Conservation (phyloP, 2,113 vertebrate genomes). For the Vimba vimba region DNA sequence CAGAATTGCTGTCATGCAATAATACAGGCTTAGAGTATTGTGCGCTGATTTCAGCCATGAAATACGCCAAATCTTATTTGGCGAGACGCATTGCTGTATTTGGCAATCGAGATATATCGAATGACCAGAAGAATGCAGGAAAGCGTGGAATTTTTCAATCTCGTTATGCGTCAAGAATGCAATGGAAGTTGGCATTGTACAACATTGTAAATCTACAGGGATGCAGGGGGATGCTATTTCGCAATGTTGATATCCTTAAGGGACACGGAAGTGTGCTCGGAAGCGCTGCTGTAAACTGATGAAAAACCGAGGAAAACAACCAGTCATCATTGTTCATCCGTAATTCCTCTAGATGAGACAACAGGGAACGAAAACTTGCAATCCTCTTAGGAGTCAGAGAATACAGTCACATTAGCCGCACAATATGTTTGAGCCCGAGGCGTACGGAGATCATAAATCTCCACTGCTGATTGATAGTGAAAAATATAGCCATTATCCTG, state of each 20-base stretch:
- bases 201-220: neutral
- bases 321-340: slow-evolving; percentile 31
- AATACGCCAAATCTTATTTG: too few species aligned
- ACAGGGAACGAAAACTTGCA: slow-evolving; percentile 30
- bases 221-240: neutral
- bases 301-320: slow-evolving; percentile 1
- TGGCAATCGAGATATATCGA: neutral
- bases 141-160: slow-evolving; percentile 14
- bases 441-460: slow-evolving; percentile 34
- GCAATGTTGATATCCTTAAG: slow-evolving; percentile 7
- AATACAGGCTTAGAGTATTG: slow-evolving; percentile 1
- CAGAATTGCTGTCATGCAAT: neutral
- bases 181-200: slow-evolving; percentile 8
- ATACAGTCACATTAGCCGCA: slow-evolving; percentile 29
- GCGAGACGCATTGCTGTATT: neutral
- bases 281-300: neutral
- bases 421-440: slow-evolving; percentile 40
- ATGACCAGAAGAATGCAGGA: neutral
- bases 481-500: slow-evolving; percentile 50
- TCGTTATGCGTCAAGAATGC: neutral
- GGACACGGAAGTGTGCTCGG: neutral
- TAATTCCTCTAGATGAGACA: slow-evolving; percentile 50
- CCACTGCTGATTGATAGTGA: slow-evolving; percentile 39
- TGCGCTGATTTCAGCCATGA: neutral
- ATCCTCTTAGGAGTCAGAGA: slow-evolving; percentile 43